phyloP scores from a whole-genome alignment of 2,113 vertebrate genomes.

The Calyptommatus sinebrachiatus region DNA sequence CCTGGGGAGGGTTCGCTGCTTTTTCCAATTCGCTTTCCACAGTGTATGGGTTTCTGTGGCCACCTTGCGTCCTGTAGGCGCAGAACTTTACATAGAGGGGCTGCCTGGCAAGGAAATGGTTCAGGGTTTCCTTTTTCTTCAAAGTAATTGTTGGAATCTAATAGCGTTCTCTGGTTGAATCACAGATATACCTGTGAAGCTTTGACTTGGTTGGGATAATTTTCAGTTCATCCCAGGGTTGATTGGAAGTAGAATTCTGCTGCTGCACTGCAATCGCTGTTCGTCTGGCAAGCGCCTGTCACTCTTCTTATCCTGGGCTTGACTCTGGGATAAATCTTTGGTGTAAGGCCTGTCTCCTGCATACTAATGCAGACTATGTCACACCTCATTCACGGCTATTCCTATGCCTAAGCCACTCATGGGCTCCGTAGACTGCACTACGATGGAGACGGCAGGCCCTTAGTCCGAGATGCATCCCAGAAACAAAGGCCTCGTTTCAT shows the following conservation, averaged over 20 bases:
- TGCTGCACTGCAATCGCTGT: too few species aligned
- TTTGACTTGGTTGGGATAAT: neutral
- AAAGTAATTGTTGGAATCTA: neutral
- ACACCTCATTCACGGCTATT: too few species aligned
- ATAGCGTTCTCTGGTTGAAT: neutral
- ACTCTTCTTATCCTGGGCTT: too few species aligned
- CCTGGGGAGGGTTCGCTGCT: accelerated
- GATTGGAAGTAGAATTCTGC: neutral
- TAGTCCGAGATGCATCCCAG: too few species aligned
- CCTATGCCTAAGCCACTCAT: too few species aligned
- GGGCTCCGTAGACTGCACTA: too few species aligned
- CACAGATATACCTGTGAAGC: too few species aligned
- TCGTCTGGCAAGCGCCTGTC: neutral
- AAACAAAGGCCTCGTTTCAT: too few species aligned
- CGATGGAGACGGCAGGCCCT: too few species aligned
- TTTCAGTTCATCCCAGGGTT: neutral
- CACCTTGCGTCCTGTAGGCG: accelerated
- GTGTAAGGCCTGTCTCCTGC: too few species aligned
- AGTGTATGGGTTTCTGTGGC: neutral
- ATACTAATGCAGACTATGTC: too few species aligned
- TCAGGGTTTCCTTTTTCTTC: accelerated
- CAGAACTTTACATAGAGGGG: neutral
- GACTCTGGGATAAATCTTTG: too few species aligned
- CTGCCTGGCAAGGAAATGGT: accelerated
- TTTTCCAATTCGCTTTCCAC: accelerated